Conservation (phyloP, 2,113 vertebrate species). For the Picathartes gymnocephalus region DNA sequence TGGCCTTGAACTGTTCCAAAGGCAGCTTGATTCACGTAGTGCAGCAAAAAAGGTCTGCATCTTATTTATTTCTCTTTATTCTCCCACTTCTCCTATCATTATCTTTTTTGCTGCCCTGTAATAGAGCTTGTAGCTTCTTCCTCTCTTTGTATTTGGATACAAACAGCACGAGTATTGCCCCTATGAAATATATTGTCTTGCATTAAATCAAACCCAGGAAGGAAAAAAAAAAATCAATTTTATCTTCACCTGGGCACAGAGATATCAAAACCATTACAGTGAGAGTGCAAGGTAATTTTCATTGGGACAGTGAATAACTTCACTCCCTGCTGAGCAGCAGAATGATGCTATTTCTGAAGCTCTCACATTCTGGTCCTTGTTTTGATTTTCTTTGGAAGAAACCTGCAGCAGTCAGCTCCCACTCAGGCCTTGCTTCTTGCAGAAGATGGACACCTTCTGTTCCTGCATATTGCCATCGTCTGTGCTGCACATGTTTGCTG, state of each 20-base stretch:
- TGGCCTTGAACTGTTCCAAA: background rate
- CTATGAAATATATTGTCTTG: background rate
- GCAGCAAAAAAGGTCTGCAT: background rate
- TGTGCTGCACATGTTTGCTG: background rate
- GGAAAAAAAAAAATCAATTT: background rate
- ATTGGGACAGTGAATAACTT: background rate
- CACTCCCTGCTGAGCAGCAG: background rate
- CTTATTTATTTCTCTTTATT: background rate
- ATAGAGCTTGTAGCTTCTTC: background rate
- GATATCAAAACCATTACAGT: background rate
- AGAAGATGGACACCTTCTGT: conserved; percentile 11
- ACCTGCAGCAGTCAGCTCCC: background rate
- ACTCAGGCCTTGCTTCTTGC: background rate
- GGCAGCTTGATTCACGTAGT: background rate
- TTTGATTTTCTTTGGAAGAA: background rate
- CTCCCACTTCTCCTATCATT: background rate
- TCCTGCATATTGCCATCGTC: background rate
- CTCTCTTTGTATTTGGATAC: background rate
- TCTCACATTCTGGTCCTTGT: background rate
- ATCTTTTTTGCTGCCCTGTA: background rate
- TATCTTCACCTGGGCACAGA: background rate
- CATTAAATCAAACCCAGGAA: background rate
- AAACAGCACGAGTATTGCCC: background rate
- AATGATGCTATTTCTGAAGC: background rate
- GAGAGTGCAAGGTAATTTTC: background rate